Percentiles rank a stretch among this genome's conserved stretches.
These are phyloP conservation scores for Anolis sagrei DNA, from an alignment of 2,113 vertebrate genomes.

Conservation along the genomic window DNA sequence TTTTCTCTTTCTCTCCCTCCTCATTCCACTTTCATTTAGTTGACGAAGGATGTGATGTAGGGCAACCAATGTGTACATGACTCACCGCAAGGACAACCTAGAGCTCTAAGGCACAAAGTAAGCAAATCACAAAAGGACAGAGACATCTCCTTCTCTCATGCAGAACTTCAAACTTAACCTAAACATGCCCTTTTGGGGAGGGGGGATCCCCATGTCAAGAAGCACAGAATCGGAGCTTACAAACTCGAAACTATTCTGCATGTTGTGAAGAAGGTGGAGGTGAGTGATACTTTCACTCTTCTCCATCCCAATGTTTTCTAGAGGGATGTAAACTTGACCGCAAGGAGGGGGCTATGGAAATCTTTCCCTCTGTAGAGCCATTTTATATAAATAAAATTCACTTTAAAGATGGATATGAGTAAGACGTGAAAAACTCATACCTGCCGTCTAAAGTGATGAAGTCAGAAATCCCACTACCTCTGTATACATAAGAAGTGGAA, in stretches of 20 bases:
- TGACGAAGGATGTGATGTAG: not conserved
- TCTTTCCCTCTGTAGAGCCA: not conserved
- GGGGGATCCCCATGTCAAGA: not conserved
- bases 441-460: not conserved
- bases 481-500: no score
- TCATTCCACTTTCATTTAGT: not conserved
- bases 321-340: not conserved
- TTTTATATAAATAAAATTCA: not conserved
- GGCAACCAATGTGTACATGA: not conserved
- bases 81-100: not conserved
- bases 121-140: not conserved
- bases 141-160: not conserved
- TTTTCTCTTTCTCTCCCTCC: not conserved
- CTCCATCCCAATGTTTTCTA: not conserved
- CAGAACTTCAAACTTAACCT: not conserved
- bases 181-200: not conserved
- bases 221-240: not conserved
- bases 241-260: not conserved
- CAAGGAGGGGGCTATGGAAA: not conserved
- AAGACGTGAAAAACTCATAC: not conserved
- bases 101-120: not conserved
- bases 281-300: not conserved
- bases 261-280: not conserved
- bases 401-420: not conserved
- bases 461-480: not conserved